Conservation (phyloP, 1,140 invertebrate species). For the Drosophila carrolli region DNA sequence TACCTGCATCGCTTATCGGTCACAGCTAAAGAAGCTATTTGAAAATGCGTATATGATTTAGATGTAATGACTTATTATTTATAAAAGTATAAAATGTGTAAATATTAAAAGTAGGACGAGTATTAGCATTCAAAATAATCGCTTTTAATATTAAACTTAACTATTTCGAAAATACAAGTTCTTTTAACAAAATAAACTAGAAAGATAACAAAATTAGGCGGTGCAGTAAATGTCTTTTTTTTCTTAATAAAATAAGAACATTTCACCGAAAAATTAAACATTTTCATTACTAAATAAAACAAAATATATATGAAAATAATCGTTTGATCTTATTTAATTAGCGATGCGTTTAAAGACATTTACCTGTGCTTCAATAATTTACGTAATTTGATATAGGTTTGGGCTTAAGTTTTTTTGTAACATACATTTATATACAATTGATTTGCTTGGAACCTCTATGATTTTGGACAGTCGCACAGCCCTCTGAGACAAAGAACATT, state of each 20-base stretch:
- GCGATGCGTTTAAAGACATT: slow-evolving; percentile 34
- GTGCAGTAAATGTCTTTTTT: background rate
- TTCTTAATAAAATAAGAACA: slow-evolving; percentile 1
- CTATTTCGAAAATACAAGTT: background rate
- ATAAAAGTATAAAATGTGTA: slow-evolving; percentile 1
- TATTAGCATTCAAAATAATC: background rate
- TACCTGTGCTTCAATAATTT: slow-evolving; percentile 18
- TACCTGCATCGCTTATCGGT: slow-evolving; percentile 12
- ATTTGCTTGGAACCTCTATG: slow-evolving; percentile 17
- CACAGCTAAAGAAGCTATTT: background rate
- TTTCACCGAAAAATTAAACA: slow-evolving; percentile 1
- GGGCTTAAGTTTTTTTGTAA: slow-evolving; percentile 12
- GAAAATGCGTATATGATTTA: background rate
- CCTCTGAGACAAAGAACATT: slow-evolving; percentile 61
- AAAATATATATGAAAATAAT: background rate
- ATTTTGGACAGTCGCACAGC: slow-evolving; percentile 73
- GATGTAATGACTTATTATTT: background rate
- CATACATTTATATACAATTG: slow-evolving; percentile 27
- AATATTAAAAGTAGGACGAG: slow-evolving; percentile 9
- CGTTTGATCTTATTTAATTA: background rate
- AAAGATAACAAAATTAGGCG: background rate
- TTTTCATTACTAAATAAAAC: background rate
- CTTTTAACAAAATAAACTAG: background rate
- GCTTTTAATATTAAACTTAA: background rate
- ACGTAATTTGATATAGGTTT: slow-evolving; percentile 10